Base-by-base conservation (phyloP, 2,888 invertebrate genomes). In the Eueremaeus valkanovi region DNA sequence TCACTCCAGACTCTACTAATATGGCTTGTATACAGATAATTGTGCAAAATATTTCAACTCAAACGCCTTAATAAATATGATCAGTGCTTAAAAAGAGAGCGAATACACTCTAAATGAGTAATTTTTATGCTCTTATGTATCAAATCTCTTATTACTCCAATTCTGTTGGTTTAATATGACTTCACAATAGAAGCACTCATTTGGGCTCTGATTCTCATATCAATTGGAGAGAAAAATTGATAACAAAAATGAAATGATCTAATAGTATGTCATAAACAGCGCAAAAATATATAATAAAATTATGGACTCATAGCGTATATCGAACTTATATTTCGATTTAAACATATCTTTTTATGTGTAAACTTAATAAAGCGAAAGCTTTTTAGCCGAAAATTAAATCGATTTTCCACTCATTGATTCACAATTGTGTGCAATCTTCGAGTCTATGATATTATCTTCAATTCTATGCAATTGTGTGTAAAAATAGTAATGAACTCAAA, bases 401-500 rank as follows among this genome's bases (percentile, higher is more conserved):
- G 55, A 55, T 55, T 55, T 55, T 55, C 27, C 55, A 55, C 24
- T 55, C 55, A 13, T 55, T 55, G 27, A 27, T 27, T 55, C 55
- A 27, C 27, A 55, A 55, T 27, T 27, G 27, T 21, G 24, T 51
- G n/a, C 21, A n/a, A 51, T 51, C 51, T 51, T 21, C n/a, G 21
- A 51, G 51, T 51, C 21, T 51, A 21, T 21, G 51, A 51, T 51
- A 51, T 51, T 21, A 51, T 51, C 51, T 51, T 21, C n/a, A 51
- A 51, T 51, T 51, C 21, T 51, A 51, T n/a, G 51, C 51, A 51
- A 51, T 51, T 51, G 51, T 51, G 21, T 51, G 51, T 51, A 21
- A 51, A 51, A 51, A 8, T 21, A 9, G 3, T n/a, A 51, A 51
- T 51, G 21, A 21, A 51, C 51, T 51, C 3, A n/a, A 21, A 21